Conservation (phyloP, 2,888 invertebrate species). For the Sphinx pinastri region DNA sequence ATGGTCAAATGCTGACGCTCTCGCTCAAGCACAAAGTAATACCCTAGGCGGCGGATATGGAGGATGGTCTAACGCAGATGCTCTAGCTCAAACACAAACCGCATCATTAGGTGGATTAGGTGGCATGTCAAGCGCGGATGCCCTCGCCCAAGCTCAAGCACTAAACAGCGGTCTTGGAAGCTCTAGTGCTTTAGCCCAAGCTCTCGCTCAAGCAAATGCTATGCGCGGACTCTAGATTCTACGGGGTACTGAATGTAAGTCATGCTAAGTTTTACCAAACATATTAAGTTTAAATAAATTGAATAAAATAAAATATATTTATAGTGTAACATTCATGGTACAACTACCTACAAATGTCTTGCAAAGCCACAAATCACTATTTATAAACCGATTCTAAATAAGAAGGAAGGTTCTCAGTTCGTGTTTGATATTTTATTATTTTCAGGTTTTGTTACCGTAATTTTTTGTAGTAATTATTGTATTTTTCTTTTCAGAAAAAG, state of each 20-base stretch:
- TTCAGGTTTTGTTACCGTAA: neutral
- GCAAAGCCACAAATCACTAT: too few species aligned
- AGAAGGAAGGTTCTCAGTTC: too few species aligned
- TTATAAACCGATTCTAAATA: too few species aligned
- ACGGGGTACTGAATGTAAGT: neutral
- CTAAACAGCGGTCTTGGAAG: slow-evolving; percentile 28
- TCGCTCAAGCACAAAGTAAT: slow-evolving; percentile 20
- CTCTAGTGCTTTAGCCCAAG: slow-evolving; percentile 26
- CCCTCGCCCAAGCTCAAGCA: slow-evolving; percentile 28
- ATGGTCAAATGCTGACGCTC: slow-evolving; percentile 29
- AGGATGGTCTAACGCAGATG: slow-evolving; percentile 32
- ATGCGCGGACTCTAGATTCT: neutral
- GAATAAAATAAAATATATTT: too few species aligned
- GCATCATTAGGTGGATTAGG: slow-evolving; percentile 1
- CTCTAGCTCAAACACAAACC: slow-evolving; percentile 24
- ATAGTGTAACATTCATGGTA: too few species aligned
- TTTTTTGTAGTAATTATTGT: neutral
- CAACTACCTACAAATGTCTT: too few species aligned
- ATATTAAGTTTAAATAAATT: too few species aligned
- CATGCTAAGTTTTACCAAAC: neutral
- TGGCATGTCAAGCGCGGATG: slow-evolving; percentile 26
- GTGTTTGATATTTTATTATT: neutral
- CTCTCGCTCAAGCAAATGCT: neutral
- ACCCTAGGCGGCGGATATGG: slow-evolving; percentile 30
- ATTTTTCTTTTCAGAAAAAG: slow-evolving; percentile 1